phyloP scores from a whole-genome alignment of 2,797 vertebrate genomes.

The Ceryle rudis region DNA sequence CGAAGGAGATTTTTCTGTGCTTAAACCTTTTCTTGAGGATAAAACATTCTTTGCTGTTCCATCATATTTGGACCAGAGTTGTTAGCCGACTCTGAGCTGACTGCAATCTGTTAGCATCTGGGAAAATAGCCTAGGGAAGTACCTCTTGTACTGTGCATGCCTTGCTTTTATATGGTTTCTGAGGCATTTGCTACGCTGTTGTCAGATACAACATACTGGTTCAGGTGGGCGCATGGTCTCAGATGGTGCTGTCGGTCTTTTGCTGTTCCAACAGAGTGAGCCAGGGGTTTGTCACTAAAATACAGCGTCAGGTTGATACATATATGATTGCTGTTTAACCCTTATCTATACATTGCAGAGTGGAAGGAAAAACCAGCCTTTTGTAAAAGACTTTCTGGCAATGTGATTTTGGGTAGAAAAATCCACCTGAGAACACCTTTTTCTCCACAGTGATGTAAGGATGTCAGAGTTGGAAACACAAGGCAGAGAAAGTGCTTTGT shows the following conservation, averaged over 20 bases:
- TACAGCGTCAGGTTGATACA: neutral
- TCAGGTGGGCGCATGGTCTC: neutral
- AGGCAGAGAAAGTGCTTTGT: neutral
- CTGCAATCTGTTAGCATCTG: neutral
- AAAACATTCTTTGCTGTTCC: neutral
- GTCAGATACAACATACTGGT: neutral
- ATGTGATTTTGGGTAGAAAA: neutral
- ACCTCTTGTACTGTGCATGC: neutral
- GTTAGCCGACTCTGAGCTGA: neutral
- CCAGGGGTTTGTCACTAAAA: neutral
- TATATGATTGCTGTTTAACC: neutral
- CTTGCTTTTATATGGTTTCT: neutral
- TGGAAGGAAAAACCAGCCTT: neutral
- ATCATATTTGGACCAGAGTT: neutral
- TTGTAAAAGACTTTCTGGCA: neutral
- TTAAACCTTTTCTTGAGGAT: neutral
- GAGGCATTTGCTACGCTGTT: neutral
- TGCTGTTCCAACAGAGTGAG: neutral
- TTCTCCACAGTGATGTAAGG: neutral
- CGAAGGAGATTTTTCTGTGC: neutral
- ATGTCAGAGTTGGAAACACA: neutral
- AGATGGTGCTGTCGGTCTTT: neutral
- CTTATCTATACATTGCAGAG: neutral
- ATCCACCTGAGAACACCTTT: neutral
- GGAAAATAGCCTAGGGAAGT: neutral